phyloP scores from a whole-genome alignment of 2,113 vertebrate genomes.

The Eretmochelys imbricata region DNA sequence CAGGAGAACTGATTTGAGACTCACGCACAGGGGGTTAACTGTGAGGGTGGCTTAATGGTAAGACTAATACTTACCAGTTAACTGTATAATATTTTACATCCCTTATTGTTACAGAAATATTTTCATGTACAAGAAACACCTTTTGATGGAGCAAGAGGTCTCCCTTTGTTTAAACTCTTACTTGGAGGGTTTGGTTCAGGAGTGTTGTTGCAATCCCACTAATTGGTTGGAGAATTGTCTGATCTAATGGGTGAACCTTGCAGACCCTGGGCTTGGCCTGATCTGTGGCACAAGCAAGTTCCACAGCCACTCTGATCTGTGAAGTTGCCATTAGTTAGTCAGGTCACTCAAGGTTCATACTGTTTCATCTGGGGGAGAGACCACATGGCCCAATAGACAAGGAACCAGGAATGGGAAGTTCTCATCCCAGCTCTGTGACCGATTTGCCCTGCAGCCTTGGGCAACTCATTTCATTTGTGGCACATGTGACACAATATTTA shows the following conservation, averaged over 20 bases:
- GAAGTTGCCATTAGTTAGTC: neutral
- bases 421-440: neutral
- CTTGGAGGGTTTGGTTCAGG: neutral
- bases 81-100: too few species aligned
- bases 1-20: too few species aligned
- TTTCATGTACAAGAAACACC: rapidly evolving
- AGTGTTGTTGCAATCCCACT: rapidly evolving
- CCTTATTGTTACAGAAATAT: neutral
- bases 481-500: rapidly evolving
- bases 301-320: neutral
- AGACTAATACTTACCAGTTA: too few species aligned
- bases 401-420: neutral
- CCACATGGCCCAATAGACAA: neutral
- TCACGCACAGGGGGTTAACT: too few species aligned
- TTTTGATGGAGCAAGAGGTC: neutral
- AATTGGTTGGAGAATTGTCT: neutral
- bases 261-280: neutral
- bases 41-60: too few species aligned
- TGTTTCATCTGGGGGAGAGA: neutral
- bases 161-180: neutral
- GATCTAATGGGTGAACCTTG: neutral
- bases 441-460: neutral
- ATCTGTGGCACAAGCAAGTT: neutral
- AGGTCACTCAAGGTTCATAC: neutral
- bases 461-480: neutral